Percentiles rank a stretch among this genome's conserved stretches.
phyloP scores from a whole-genome alignment of 2,888 invertebrate species.

The Emesis furor region DNA sequence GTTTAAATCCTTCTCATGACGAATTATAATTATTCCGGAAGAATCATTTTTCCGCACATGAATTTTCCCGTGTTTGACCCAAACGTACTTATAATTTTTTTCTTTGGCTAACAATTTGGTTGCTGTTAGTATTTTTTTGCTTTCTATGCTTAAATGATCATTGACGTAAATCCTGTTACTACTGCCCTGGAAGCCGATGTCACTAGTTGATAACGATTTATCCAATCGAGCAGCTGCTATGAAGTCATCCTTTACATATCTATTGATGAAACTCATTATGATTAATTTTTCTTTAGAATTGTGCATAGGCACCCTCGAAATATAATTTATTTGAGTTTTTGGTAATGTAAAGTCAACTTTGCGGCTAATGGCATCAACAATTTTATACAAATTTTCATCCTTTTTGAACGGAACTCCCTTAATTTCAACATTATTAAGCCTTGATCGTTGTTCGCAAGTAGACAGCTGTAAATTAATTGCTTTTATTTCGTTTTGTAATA shows the following conservation, averaged over 20 bases:
- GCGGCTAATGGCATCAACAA: no score
- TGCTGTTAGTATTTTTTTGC: neutral
- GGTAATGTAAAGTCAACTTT: no score
- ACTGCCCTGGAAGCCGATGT: neutral
- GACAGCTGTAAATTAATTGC: no score
- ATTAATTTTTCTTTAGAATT: no score
- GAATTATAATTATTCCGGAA: neutral
- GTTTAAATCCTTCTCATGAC: slow-evolving; percentile 17
- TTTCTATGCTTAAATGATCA: neutral
- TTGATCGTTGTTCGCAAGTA: no score
- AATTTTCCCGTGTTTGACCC: slow-evolving; percentile 16
- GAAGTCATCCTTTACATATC: neutral
- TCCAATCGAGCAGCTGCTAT: neutral
- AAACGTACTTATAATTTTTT: neutral
- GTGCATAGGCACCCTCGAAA: no score
- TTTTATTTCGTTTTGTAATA: no score
- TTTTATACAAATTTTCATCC: no score
- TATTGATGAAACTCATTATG: no score
- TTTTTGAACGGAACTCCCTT: no score
- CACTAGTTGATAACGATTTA: neutral
- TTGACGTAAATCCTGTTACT: neutral
- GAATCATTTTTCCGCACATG: slow-evolving; percentile 17
- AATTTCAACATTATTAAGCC: no score
- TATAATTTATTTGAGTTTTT: no score
- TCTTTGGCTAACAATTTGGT: neutral